Percentiles rank a stretch among this genome's conserved stretches.
Evolutionary conservation across 2,888 invertebrate genomes (phyloP).

Genomic region (Therioaphis trifolii): DNA sequence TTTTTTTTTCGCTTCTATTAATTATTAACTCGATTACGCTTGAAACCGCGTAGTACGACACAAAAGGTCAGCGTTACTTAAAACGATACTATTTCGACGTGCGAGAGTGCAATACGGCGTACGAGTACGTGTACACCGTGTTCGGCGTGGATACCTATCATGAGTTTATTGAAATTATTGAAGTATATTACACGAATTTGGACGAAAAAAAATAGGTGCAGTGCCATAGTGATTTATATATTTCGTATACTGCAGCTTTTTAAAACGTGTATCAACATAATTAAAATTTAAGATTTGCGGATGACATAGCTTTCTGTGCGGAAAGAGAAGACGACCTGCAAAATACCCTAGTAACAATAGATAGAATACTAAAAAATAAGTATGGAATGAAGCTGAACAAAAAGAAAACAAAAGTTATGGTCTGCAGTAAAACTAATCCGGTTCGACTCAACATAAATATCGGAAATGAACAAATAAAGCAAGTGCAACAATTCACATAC

Average conservation of each 20-base stretch:
- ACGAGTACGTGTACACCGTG: background rate
- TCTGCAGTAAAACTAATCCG: no score
- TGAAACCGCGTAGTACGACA: background rate
- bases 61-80: background rate
- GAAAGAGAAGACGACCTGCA: background rate
- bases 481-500: no score
- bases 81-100: background rate
- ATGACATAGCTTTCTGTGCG: no score
- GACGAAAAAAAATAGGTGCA: background rate
- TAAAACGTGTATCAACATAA: no score
- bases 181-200: background rate
- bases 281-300: no score
- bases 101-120: no score
- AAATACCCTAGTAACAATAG: background rate
- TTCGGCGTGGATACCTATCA: background rate
- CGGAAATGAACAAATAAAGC: no score
- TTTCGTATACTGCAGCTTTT: background rate
- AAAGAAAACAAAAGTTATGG: no score
- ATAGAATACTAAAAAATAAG: background rate
- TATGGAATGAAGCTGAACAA: background rate
- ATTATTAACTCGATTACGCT: background rate
- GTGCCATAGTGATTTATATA: background rate
- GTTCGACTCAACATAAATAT: no score
- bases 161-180: background rate
- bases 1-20: conserved; percentile 16